A percentile compares a stretch with the other conserved stretches of the same genome.
Evolutionary conservation across 2,797 vertebrate species (phyloP).

Genomic region (Naso thynnoides): DNA sequence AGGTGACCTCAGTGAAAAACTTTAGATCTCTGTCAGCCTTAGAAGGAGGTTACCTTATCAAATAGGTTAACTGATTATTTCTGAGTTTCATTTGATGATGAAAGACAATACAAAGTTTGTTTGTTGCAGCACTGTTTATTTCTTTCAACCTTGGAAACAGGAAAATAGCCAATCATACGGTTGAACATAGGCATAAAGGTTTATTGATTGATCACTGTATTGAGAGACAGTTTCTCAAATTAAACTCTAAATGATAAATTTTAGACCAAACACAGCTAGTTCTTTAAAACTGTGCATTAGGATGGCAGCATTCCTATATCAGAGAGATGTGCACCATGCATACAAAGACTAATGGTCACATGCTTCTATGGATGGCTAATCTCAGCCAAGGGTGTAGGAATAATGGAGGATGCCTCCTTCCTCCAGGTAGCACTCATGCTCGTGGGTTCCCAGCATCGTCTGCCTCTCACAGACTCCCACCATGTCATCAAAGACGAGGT

Average conservation of each 20-base stretch:
- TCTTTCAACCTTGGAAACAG: not conserved
- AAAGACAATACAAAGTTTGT: not conserved
- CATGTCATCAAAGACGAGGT: constrained; percentile 54
- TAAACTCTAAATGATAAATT: not conserved
- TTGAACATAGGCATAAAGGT: not conserved
- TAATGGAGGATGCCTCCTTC: constrained; percentile 64
- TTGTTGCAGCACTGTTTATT: constrained; percentile 13
- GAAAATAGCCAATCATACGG: not conserved
- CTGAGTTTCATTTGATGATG: not conserved
- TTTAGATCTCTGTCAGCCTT: not conserved
- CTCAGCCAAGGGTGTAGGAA: constrained; percentile 51
- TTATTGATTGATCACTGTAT: not conserved
- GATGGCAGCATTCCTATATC: not conserved
- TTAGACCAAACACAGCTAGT: not conserved
- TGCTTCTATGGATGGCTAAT: not conserved
- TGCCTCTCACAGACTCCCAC: constrained; percentile 66
- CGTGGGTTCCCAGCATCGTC: constrained; percentile 50
- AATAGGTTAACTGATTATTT: constrained; percentile 1
- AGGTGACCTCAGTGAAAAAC: too few relatives aligned
- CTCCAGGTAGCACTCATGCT: constrained; percentile 57
- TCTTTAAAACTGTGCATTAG: not conserved
- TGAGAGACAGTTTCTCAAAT: not conserved
- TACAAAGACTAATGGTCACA: not conserved
- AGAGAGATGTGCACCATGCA: not conserved
- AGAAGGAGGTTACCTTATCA: not conserved